Base-by-base conservation (phyloP, 2,797 vertebrate genomes). In the Nyctibius grandis region DNA sequence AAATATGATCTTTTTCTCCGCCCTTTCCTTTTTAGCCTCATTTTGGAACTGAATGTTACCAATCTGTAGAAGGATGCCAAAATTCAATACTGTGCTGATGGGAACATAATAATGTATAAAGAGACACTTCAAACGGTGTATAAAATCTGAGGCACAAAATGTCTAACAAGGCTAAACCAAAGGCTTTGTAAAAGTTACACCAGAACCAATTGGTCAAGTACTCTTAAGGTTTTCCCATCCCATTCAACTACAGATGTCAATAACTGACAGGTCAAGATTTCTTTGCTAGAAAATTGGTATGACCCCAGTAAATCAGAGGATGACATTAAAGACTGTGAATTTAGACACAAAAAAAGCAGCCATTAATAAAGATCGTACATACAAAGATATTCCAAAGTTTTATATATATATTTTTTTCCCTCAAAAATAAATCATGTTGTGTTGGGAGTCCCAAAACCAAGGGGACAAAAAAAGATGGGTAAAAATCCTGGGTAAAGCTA, bases 101-200 rank as follows among this genome's bases (percentile, higher is more conserved):
- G 50, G 72, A 84, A 81, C 44, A 94, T 72, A 96, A 95, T 91
- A 95, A 93, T 95, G 88, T 64, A 96, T 95, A 73, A 93, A 85
- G 60, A 96, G 56, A 85, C 60, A 88, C 80, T 95, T 95, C 86
- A 91, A 95, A 93, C 56, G 87, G 65, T 68, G 77, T 64, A 95
- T 67, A 91, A 93, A 96, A 96, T 91, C 88, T 88, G 64, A 95
- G 84, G 64, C 77, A 89, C 64, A 82, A 89, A 94, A 95, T 40
- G 70, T 93, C 84, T 91, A 88, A 94, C 88, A 94, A 90, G 85
- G 29, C 80, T 87, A 85, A 76, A 90, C 77, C 77, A 93, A 96
- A 95, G 86, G 74, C 88, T 92, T 93, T 95, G 74, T 93, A 77
- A 86, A 94, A 94, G 68, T 40, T 91, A 91, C 83, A 85, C 87